Base-by-base conservation (phyloP, 1,140 invertebrate species). In the Globodera ellingtonae region DNA sequence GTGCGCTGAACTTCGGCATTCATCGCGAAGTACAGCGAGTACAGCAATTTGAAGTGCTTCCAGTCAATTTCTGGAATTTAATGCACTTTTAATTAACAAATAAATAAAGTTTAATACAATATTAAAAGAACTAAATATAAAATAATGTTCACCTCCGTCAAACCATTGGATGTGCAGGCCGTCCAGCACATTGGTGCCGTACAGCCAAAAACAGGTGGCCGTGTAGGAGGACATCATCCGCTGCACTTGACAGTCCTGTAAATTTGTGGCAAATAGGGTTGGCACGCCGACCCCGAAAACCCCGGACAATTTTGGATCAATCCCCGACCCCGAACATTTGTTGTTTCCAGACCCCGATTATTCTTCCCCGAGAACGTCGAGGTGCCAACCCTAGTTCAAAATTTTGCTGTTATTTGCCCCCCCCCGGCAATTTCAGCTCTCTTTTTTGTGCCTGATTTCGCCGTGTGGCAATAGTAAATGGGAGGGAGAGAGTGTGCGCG, bases 151-250 rank as follows among this genome's bases (percentile, higher is more conserved):
- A 88, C 86, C 88, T 52, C 76, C 80, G 56, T 89, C 87, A 48
- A 79, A 82, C 87, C 87, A 89, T 72, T 89, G 83, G 62, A 89
- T 79, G 7, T 89, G 76, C n/a, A 89, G 77, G 24, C 87, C 87
- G 75, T 89, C 87, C 56, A 85, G 78, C 48, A 79, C 79, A 69
- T 86, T 83, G 9, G 81, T 89, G 10, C 87, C 87, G 74, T 89
- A 89, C n/a, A 89, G 69, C 87, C 87, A 89, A 71, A 89, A 89
- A 52, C 89, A 89, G 46, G 88, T 89, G 24, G 87, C 87, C 21
- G 87, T 89, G 71, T 89, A 89, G 21, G 85, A 87, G 67, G 78
- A 81, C 87, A 89, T 89, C 87, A 89, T 89, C 72, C 87, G 72
- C 73, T 89, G 87, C n/a, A 89, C 87, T 81, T 89, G 87, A 77